Base-by-base conservation (phyloP, 2,888 invertebrate species). In the Erynnis tages region DNA sequence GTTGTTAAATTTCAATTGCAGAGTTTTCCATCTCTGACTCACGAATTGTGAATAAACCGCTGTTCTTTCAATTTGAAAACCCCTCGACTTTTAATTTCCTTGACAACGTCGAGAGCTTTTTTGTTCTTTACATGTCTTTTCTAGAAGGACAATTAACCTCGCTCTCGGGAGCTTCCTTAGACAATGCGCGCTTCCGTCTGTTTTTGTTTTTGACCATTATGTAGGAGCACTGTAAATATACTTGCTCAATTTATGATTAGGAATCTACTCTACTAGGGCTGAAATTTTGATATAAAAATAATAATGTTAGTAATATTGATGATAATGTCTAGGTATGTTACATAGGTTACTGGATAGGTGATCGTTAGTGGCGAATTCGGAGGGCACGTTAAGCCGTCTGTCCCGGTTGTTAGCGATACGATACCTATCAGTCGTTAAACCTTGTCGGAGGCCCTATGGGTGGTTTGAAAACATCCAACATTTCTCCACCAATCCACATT, bases 11-110 rank as follows among this genome's bases (percentile, higher is more conserved):
- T 4, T 32, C 6, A 11, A 14, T 32, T 32, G 32, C 7, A 7
- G 3, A 32, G 6, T 35, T 17, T 17, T 14, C 17, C n/a, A n/a
- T 17, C 34, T 34, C 17, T 14, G 35, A 11, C 16, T 17, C 17
- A 8, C 6, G 17, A 17, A 32, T 7, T 14, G 35, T 35, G n/a
- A 27, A 5, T 14, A 11, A 35, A n/a, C 16, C 17, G 16, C 11
- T 17, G 35, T 16, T 35, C 32, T 44, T 32, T 3, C 11, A 32
- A 21, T 13, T 32, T 11, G 11, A 19, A 40, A 44, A 3, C 3
- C 43, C 19, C 43, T 5, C 11, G 29, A 2, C 10, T 32, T 44
- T 32, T 32, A 32, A 44, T 44, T 44, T 32, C 21, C 30, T 32
- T n/a, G 21, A 44, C 13, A 30, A 32, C 14, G 4, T 1, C 8